phyloP scores from a whole-genome alignment of 2,113 vertebrate genomes.

The Mastomys coucha region DNA sequence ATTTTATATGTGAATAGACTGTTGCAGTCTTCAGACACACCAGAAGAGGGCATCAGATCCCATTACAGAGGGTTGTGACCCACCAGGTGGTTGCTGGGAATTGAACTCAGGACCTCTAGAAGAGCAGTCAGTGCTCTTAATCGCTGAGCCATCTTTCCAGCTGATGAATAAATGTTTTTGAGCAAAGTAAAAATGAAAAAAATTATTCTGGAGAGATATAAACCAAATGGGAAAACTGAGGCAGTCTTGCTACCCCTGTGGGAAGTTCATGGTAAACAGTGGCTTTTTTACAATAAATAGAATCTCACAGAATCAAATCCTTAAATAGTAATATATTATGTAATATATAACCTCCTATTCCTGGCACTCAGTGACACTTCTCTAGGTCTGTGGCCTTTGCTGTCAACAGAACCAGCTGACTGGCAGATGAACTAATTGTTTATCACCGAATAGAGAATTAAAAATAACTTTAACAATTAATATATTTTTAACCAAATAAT shows the following conservation, averaged over 20 bases:
- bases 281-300: background rate
- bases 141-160: too few species aligned
- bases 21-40: too few species aligned
- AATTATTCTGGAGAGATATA: background rate
- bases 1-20: too few species aligned
- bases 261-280: background rate
- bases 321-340: background rate
- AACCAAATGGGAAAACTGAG: constrained; percentile 36
- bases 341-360: background rate
- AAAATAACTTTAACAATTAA: background rate
- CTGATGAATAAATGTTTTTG: background rate
- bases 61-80: too few species aligned
- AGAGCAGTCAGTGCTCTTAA: too few species aligned
- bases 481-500: constrained; percentile 37
- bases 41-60: too few species aligned
- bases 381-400: background rate
- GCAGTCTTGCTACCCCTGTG: background rate
- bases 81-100: too few species aligned
- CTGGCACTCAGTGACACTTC: background rate
- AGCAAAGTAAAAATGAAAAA: constrained; percentile 28
- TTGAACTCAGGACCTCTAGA: too few species aligned
- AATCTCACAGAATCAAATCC: background rate
- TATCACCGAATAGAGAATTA: constrained; percentile 1
- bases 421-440: background rate
- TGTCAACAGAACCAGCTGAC: background rate